Base-by-base conservation (phyloP, 2,113 vertebrate species). In the Vireo altiloquus region DNA sequence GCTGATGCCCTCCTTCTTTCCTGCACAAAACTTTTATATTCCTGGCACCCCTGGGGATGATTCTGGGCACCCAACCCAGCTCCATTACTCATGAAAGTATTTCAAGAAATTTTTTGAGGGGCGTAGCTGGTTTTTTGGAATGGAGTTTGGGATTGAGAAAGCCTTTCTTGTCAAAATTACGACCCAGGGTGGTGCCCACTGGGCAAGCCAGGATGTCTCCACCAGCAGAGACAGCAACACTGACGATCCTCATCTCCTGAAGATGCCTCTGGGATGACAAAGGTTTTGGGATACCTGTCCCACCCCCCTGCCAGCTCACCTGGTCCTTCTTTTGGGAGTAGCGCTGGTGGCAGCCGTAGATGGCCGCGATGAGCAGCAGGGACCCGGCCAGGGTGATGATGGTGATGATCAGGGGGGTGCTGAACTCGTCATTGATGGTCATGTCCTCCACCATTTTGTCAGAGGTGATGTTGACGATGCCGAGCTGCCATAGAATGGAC, bases 331-430 rank as follows among this genome's bases (percentile, higher is more conserved):
- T 97, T 4, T 97, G 98, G 52, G 98, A 95, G 63, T 98, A 89
- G 28, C 97, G 98, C 92, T 98, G 98, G 97, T 98, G 98, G 93
- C 98, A 98, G 92, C 98, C 98, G 0, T 98, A 98, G 87, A 98
- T 95, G 72, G 98, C 97, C 0, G 98, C 97, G 0, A 97, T 33
- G 1, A 98, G 97, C 42, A 98, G 96, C 82, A 98, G 91, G 77
- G 98, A 97, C 18, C 97, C 97, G 0, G 98, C 98, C 97, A 98
- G 96, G 74, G 97, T 98, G 81, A 98, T 57, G 5, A 98, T 98
- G 76, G 98, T 98, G 95, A 98, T 98, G 97, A 98, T 98, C 15
- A 98, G 96, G 5, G 98, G 98, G 0, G 92, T 97, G 96, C 98
- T 98, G 94, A 98, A 96, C 57, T 97, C 92, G 9, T 98, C 98